Conservation (phyloP, 2,888 invertebrate genomes). For the Parnassius apollo region DNA sequence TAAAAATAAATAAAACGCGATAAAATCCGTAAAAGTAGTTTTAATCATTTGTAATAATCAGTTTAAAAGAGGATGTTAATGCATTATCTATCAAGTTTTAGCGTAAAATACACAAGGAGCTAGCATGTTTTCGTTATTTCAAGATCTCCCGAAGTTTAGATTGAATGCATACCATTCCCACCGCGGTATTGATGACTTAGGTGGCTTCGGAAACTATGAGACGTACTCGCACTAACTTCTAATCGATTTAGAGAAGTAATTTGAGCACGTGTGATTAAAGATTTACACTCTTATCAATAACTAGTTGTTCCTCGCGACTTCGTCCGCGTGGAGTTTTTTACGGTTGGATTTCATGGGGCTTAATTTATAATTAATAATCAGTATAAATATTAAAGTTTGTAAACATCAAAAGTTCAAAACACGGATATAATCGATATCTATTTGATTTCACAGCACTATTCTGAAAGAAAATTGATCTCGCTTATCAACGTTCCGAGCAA, state of each 20-base stretch:
- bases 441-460: conserved; percentile 6
- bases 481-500: conserved; percentile 10
- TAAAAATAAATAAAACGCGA: no score
- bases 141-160: conserved; percentile 50
- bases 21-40: no score
- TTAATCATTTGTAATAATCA: no score
- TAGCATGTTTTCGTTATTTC: conserved; percentile 24
- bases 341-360: no score
- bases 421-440: conserved; percentile 5
- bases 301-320: no score
- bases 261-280: conserved; percentile 32
- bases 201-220: conserved; percentile 38
- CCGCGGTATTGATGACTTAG: conserved; percentile 35
- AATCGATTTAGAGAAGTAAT: conserved; percentile 39
- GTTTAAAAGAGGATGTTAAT: no score
- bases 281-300: conserved; percentile 28
- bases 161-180: conserved; percentile 46
- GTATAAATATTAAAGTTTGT: no score
- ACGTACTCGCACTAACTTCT: conserved; percentile 33
- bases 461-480: conserved; percentile 18
- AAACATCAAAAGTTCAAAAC: not conserved
- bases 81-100: no score
- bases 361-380: no score
- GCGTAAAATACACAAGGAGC: no score
- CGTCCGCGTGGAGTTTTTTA: no score